phyloP scores from a whole-genome alignment of 2,113 vertebrate genomes.

The Lamprologus speciosus region DNA sequence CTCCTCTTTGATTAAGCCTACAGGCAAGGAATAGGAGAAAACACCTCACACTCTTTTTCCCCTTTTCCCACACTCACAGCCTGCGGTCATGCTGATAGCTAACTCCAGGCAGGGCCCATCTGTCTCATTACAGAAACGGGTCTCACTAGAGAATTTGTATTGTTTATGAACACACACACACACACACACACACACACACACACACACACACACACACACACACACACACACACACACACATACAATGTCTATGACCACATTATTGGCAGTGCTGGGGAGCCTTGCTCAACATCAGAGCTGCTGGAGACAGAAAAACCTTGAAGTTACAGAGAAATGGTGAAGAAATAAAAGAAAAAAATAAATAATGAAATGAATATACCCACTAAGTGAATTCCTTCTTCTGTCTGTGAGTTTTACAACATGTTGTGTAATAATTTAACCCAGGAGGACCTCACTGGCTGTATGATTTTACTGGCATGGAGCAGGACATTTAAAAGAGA shows the following conservation, averaged over 20 bases:
- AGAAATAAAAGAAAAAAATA: not conserved
- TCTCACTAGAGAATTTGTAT: conserved; percentile 52
- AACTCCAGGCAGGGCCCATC: conserved; percentile 56
- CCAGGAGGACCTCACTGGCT: not conserved
- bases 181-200: not conserved
- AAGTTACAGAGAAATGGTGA: conserved; percentile 13
- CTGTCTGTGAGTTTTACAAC: not conserved
- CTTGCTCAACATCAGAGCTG: conserved; percentile 34
- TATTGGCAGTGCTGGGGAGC: not conserved
- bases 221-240: not conserved
- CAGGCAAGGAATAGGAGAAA: conserved; percentile 53
- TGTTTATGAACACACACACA: conserved; percentile 37
- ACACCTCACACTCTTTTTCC: conserved; percentile 6
- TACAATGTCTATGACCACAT: not conserved
- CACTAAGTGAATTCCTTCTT: not conserved
- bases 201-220: not conserved
- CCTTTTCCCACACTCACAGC: conserved; percentile 5
- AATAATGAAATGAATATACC: not conserved
- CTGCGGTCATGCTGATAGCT: conserved; percentile 50
- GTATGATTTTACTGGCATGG: not conserved
- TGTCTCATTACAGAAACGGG: conserved; percentile 56
- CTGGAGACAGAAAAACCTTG: conserved; percentile 10
- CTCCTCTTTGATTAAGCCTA: conserved; percentile 64
- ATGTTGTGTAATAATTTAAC: conserved; percentile 9
- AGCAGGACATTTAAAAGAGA: not conserved